Conservation (phyloP, 2,113 vertebrate genomes). For the Peromyscus californicus region DNA sequence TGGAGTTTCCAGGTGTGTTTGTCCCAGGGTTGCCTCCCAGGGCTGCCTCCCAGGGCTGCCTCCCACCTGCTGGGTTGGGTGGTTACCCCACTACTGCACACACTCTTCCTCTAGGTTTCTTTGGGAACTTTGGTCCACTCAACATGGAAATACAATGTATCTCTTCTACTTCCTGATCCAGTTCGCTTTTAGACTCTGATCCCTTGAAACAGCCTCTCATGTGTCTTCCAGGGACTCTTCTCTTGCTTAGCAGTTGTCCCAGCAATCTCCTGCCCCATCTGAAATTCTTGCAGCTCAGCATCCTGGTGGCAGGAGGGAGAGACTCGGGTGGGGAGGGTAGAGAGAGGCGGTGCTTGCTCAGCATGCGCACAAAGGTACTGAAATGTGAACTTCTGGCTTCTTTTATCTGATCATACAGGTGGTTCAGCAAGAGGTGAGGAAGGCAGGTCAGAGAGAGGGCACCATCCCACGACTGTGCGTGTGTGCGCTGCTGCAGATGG, state of each 20-base stretch:
- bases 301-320: background rate
- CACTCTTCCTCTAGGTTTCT: background rate
- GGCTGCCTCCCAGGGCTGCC: background rate
- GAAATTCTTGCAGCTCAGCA: background rate
- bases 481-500: background rate
- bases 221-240: background rate
- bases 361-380: background rate
- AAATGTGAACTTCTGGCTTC: background rate
- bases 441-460: background rate
- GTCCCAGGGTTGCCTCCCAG: background rate
- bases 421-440: conserved; percentile 5
- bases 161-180: background rate
- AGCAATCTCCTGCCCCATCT: background rate
- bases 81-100: background rate
- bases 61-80: background rate
- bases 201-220: background rate
- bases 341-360: background rate
- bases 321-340: background rate
- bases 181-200: background rate
- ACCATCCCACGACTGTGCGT: background rate
- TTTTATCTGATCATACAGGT: background rate
- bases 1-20: background rate
- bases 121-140: background rate
- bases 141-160: background rate
- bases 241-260: background rate